phyloP scores from a whole-genome alignment of 2,797 vertebrate genomes.

The Capromys pilorides region DNA sequence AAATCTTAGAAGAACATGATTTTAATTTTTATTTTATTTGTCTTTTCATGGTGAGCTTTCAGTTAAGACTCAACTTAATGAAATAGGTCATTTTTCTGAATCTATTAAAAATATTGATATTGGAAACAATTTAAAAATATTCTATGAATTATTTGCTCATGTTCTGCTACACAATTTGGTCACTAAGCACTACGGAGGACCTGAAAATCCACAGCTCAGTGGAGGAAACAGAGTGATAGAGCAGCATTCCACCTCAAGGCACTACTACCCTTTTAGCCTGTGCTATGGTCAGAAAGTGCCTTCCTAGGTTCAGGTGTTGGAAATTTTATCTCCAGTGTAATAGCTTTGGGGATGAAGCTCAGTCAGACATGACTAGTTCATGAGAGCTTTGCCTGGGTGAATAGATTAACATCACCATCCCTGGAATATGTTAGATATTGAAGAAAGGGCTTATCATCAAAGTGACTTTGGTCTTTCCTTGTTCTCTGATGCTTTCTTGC shows the following conservation, averaged over 20 bases:
- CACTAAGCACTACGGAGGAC: neutral
- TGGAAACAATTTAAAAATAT: neutral
- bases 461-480: neutral
- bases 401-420: neutral
- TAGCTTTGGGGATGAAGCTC: neutral
- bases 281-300: neutral
- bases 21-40: slow-evolving; percentile 51
- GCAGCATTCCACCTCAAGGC: accelerated
- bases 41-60: neutral
- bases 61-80: neutral
- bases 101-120: neutral
- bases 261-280: neutral
- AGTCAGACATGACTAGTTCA: neutral
- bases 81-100: slow-evolving; percentile 19
- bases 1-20: neutral
- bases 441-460: neutral
- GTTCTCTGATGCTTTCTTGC: neutral
- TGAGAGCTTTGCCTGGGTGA: neutral
- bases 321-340: neutral
- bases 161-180: neutral
- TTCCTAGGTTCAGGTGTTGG: no score
- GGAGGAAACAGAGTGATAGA: neutral
- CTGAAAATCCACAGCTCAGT: neutral
- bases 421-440: neutral
- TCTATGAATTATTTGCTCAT: neutral